Base-by-base conservation (phyloP, 2,797 vertebrate genomes). In the Periparus ater region DNA sequence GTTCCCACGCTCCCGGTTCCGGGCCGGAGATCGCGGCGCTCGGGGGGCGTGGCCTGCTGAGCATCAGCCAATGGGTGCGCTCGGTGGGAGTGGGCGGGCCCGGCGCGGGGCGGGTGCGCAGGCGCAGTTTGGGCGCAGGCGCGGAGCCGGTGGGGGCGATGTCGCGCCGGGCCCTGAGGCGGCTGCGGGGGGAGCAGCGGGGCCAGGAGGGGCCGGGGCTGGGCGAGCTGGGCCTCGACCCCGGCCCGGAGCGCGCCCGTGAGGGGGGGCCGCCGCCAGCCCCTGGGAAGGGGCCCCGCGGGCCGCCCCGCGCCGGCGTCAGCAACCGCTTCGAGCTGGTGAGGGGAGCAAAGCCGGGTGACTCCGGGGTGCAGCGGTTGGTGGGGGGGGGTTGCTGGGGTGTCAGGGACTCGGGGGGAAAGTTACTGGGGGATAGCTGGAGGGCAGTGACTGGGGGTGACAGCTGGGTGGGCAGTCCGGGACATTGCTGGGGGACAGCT, bases 301-400 rank as follows among this genome's bases (percentile, higher is more conserved):
- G 67, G 47, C 18, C 79, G 15, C 70, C n/a, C 21, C 92, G 93
- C 44, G 54, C 88, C 36, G 89, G 84, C 4, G 94, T 98, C 91
- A 98, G 97, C 96, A 99, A 99, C 97, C 98, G 98, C 91, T 99
- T 98, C 95, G 98, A 99, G 91, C 96, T 99, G 98, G 99, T 99
- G 97, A 98, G 78, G 55, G 60, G 4, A 45, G 7, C 34, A 25
- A 42, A 7, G 10, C 16, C 11, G 10, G 25, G 34, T 60, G 16
- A 7, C 18, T 11, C 7, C 42, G 32, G 8, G 36, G 22, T 5
- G 32, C 50, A 10, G 51, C 13, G 10, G 21, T 3, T 20, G 17
- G 10, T 38, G 42, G n/a, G n/a, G 30, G 15, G 25, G 29, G 6
- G 42, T 16, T 17, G 16, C 48, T 67, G 42, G 42, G 22, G 10